A percentile compares a stretch with the other conserved stretches of the same genome.
phyloP scores from a whole-genome alignment of 1,140 invertebrate genomes.

The Nilaparvata lugens region DNA sequence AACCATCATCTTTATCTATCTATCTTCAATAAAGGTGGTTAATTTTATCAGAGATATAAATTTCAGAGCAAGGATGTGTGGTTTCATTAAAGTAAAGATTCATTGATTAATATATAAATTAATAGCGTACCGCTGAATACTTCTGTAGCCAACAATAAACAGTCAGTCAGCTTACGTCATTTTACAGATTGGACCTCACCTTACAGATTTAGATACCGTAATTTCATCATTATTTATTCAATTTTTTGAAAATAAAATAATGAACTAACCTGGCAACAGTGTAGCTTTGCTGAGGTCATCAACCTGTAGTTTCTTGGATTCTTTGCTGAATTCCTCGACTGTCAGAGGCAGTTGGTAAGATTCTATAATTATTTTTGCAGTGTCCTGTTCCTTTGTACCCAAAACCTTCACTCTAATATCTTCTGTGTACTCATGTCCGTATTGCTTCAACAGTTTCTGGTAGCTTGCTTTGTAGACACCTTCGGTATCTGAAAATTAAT shows the following conservation, averaged over 20 bases:
- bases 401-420: not conserved
- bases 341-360: not conserved
- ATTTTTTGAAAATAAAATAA: not conserved
- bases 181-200: no score
- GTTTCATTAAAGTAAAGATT: no score
- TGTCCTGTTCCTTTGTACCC: not conserved
- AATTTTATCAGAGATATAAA: no score
- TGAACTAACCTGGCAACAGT: not conserved
- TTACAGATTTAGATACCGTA: no score
- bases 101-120: no score
- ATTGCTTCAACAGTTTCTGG: not conserved
- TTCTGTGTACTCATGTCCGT: not conserved
- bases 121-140: no score
- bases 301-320: not conserved
- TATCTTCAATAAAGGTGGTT: no score
- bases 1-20: no score
- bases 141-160: no score
- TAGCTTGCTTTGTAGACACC: not conserved
- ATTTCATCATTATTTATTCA: not conserved
- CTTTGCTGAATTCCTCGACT: not conserved
- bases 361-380: not conserved
- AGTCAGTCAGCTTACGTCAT: no score
- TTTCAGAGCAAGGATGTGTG: no score
- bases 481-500: not conserved
- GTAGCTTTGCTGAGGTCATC: not conserved